Evolutionary conservation across 2,888 invertebrate species (phyloP).

Genomic region (Drosophila prolongata): DNA sequence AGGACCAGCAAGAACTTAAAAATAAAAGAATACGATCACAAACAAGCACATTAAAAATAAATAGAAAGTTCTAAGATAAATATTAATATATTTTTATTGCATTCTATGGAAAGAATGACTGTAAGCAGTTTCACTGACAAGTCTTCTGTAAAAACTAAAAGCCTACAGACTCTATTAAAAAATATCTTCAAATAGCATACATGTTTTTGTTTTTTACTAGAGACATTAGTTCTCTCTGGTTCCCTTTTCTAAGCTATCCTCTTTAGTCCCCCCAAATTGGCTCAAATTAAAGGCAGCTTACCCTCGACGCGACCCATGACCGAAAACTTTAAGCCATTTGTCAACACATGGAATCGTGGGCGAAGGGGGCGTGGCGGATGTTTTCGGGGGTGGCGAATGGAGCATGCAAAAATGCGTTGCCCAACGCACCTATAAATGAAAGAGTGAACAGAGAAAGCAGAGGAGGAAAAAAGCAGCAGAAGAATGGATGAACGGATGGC

Average conservation of each 20-base stretch:
- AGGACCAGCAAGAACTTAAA: no score
- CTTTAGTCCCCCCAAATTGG: slow-evolving; percentile 20
- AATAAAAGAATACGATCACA: no score
- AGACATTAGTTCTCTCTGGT: slow-evolving; percentile 12
- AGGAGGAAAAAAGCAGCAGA: slow-evolving; percentile 4
- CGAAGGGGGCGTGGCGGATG: neutral
- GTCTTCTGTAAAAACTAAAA: no score
- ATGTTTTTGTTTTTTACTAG: slow-evolving; percentile 1
- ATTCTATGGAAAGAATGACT: no score
- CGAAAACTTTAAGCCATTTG: slow-evolving; percentile 65
- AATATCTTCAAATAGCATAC: no score
- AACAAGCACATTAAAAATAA: no score
- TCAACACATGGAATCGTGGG: slow-evolving; percentile 52
- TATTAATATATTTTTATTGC: no score
- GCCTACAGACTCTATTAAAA: no score
- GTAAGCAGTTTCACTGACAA: no score
- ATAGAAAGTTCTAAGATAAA: no score
- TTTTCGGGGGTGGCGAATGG: slow-evolving; percentile 6
- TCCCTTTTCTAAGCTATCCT: neutral
- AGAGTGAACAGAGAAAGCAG: slow-evolving; percentile 12
- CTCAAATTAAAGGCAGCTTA: slow-evolving; percentile 42
- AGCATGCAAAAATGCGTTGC: slow-evolving; percentile 58
- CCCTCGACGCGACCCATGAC: slow-evolving; percentile 13
- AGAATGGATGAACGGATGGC: slow-evolving; percentile 28
- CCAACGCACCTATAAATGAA: slow-evolving; percentile 29